Conservation (phyloP, 2,113 vertebrate genomes). For the Sitta europaea region DNA sequence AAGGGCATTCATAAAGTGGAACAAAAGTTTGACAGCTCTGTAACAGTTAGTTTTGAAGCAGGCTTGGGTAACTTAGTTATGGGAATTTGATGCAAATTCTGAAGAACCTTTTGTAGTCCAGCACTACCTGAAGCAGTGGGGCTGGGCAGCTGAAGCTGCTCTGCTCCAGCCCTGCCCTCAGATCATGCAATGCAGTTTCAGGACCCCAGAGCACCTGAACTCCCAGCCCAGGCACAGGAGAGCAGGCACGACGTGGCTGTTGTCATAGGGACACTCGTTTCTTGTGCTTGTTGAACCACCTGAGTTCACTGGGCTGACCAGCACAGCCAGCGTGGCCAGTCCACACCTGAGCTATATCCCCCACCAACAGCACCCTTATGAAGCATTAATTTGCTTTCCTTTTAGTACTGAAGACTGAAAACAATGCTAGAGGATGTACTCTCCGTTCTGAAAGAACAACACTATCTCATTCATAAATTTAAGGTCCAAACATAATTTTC, state of each 20-base stretch:
- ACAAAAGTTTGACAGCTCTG: not conserved
- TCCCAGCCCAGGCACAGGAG: not conserved
- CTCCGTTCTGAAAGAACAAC: not conserved
- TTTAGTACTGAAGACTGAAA: not conserved
- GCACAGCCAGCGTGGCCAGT: fast-evolving
- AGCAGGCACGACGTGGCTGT: not conserved
- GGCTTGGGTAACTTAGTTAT: fast-evolving
- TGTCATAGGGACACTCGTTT: not conserved
- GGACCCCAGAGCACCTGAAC: not conserved
- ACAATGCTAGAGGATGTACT: not conserved
- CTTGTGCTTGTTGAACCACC: not conserved
- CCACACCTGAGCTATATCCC: not conserved
- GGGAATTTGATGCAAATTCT: not conserved
- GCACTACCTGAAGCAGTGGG: not conserved
- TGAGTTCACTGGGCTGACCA: not conserved
- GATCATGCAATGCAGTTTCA: too few relatives aligned
- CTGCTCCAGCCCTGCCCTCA: not conserved
- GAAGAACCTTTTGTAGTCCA: not conserved
- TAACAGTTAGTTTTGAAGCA: not conserved
- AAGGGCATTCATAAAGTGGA: not conserved
- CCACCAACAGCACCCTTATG: not conserved
- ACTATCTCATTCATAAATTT: not conserved
- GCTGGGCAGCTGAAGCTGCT: not conserved
- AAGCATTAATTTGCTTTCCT: not conserved
- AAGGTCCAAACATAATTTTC: not conserved